Conservation (phyloP, 2,797 vertebrate species). For the Spinus olivaceus region DNA sequence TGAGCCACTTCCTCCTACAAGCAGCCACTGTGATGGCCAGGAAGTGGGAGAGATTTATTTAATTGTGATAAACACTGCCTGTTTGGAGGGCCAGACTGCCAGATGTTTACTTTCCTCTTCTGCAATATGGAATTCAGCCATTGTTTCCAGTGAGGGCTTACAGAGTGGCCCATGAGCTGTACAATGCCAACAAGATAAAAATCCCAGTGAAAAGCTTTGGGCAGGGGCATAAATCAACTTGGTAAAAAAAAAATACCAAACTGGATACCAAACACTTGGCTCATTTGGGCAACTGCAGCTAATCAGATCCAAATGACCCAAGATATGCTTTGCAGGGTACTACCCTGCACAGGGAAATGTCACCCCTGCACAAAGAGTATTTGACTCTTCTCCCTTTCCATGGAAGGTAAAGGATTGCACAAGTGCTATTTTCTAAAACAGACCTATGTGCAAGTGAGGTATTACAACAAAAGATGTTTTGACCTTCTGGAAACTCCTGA, state of each 20-base stretch:
- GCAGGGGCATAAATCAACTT: not conserved
- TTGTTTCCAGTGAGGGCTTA: not conserved
- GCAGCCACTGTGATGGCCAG: not conserved
- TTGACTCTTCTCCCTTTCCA: not conserved
- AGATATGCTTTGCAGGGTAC: not conserved
- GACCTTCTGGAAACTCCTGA: not conserved
- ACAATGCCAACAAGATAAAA: not conserved
- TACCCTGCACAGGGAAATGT: not conserved
- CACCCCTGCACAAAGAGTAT: not conserved
- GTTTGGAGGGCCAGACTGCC: not conserved
- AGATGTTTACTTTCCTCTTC: not conserved
- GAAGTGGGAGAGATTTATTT: not conserved
- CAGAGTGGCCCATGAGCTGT: not conserved
- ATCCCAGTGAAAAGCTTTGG: not conserved
- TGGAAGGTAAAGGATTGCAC: not conserved
- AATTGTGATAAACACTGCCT: not conserved
- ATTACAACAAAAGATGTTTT: not conserved
- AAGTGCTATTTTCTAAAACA: not conserved
- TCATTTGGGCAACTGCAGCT: not conserved
- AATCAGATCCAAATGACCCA: not conserved
- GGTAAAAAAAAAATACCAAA: not conserved
- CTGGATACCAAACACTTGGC: not conserved
- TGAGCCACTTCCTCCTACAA: not conserved
- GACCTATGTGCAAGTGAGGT: not conserved
- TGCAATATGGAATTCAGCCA: not conserved